Evolutionary conservation across 2,888 invertebrate species (phyloP), one percentile per base, ranked within the genome.

Genomic region (Antheraea yamamai): DNA sequence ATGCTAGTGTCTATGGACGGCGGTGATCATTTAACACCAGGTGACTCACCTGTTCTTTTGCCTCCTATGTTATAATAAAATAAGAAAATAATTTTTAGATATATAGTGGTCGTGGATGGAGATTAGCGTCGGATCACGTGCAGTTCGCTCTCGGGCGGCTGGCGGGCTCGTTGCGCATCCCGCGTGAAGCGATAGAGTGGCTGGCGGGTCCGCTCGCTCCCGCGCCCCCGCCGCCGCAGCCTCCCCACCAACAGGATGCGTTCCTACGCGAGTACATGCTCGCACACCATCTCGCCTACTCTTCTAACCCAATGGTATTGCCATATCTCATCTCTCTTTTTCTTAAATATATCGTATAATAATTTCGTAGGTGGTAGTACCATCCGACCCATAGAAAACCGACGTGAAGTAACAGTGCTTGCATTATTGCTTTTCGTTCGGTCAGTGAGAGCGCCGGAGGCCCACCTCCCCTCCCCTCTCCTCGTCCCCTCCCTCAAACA

Each of bases 101-200:
- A 71, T 97, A 97, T 89, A 95, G 95, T 79, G 95, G 95, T 72
- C 97, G 97, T 84, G 97, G 97, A 8, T 99, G 99, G 99, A 97
- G 97, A 80, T 95, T 98, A 81, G 98, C 99, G 8, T 98, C 98
- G 91, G 99, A 99, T 95, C 99, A 99, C 92, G 98, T 99, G 85
- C 97, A 98, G 93, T 98, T 98, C 89, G 98, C 98, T 10, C 97
- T 99, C 85, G 99, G 98, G 2, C 96, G 98, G 80, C 97, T 98
- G 89, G 98, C 98, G 55, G 97, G 97, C 84, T 97, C 97, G 87
- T 95, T 99, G 82, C 97, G 97, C 96, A 97, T 73, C 96, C 96
- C 81, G 91, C 96, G 80, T 75, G 92, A 85, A 30, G 94, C 94
- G 61, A 90, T 90, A 81, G 84, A 83, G 80, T 97, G 98, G 78